Evolutionary conservation across 2,888 invertebrate species (phyloP), one percentile per base, ranked within the genome.

Genomic region (Harpalus rufipes): DNA sequence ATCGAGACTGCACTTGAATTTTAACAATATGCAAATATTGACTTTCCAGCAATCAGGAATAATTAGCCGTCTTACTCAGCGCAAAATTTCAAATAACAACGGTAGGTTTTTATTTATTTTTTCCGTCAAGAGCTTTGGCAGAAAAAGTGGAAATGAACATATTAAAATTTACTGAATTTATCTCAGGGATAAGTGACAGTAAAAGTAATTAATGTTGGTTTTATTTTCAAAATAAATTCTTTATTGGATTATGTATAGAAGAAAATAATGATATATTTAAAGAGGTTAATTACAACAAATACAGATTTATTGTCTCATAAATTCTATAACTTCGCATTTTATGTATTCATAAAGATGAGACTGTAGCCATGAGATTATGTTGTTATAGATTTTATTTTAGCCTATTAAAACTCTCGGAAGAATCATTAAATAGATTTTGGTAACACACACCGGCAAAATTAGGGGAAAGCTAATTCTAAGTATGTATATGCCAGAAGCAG

Each of bases 1-100:
- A 78, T 58, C 25, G n/a, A 21, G 56, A 25, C 78, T 58, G 56
- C 78, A 78, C 76, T 58, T 58, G 76, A 78, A 58, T 78, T 78
- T 78, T 58, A 78, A 78, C 78, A 78, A 78, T 78, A n/a, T 78
- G 56, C 58, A 78, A 78, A 78, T 58, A 78, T 78, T 78, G 56
- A 41, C 72, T 74, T 44, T 44, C 21, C 8, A 21, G 41, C 21
- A 74, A 74, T 74, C 44, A 74, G 12, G 72, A 74, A 74, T 74
- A 74, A 74, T 74, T 74, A 44, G 44, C 16, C 6, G 21, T 74
- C 72, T 74, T 21, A 74, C 10, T 74, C 72, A 74, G 72, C 72
- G 41, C 72, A 7, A 44, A 74, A 74, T 51, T 74, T 74, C 72
- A 74, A 74, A 74, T 44, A 74, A 74, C 21, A 44, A 44, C 25